Base-by-base conservation (phyloP, 2,888 invertebrate species). In the Dioctria rufipes region DNA sequence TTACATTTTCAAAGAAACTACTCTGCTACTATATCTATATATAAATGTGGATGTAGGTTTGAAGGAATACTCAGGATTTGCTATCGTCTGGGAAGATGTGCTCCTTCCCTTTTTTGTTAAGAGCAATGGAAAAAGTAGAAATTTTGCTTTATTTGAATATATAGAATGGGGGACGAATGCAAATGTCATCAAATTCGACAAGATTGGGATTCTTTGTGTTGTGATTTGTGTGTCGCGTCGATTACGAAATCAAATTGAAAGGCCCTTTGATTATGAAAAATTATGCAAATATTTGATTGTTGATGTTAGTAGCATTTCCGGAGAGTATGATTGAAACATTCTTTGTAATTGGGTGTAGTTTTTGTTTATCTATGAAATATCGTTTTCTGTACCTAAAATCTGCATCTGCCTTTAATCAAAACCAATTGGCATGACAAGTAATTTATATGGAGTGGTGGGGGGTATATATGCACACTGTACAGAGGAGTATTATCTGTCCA, bases 211-310 rank as follows among this genome's bases (percentile, higher is more conserved):
- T 67, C 67, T 42, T 43, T 46, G 25, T 11, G 43, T 67, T 67
- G 67, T 46, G 67, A 67, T 67, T 67, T 67, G 8, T 25, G 67
- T 67, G 67, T 67, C 25, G 42, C 46, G 67, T 67, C 67, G 46
- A 67, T 67, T 67, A 67, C 46, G 43, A 25, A 67, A 67, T 67
- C 25, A 67, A 46, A 67, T 13, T 67, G 13, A 43, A 49, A n/a
- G 25, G 5, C 13, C 13, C n/a, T 42, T 42, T 43, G 42, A 25
- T 67, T 67, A 46, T 46, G 5, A 46, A 6, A 46, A 6, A 46
- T 46, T 46, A 46, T 46, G 5, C 46, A 46, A 46, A 46, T 46
- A 46, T 46, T 46, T 5, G 5, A 6, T 46, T 46, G 2, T 46
- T 46, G 46, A 46, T 25, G 25, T 25, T 25, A 25, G 25, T 25